Base-by-base conservation (phyloP, 2,888 invertebrate species). In the Cynaeus angustus region DNA sequence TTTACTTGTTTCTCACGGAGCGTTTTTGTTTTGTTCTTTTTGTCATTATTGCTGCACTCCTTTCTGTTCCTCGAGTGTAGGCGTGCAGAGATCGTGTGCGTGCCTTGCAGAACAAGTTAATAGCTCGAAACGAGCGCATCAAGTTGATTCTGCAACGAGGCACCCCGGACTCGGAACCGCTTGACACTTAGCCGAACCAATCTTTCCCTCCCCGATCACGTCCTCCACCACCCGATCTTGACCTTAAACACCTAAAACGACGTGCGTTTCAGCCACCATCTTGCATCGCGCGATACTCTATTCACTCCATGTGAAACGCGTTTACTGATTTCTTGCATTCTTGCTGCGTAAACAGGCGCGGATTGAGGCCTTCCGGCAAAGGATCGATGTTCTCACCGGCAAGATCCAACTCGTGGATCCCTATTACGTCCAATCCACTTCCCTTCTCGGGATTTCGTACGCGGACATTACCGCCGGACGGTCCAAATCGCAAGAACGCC, bases 111-210 rank as follows among this genome's bases (percentile, higher is more conserved):
- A 92, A 91, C 87, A 94, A 94, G 89, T 94, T 96, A 83, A 90
- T 92, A 83, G 92, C 94, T 87, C 92, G 94, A 78, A 92, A 91
- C 85, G 96, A 96, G 87, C 92, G 95, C 84, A 92, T 95, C 83
- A 96, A 95, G 86, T 88, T 94, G 80, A 88, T 96, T 82, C 89
- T 93, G 85, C 94, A 95, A 88, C 92, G 94, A 84, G 96, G 95
- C 87, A 91, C 91, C 80, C 95, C 96, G 79, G 94, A 94, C 86
- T 88, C 90, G 84, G 92, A 93, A 81, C 89, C 91, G 83, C 88
- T 92, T 84, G 92, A 92, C 86, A 89, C 90, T 83, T 92, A 74
- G 52, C 66, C 71, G 59, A 70, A 70, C 67, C 14, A 53, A 45
- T 10, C 21, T 33, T 68, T 71, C 65, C 70, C 71, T 71, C 58